Percentiles rank a stretch among this genome's conserved stretches.
Evolutionary conservation across 1,140 invertebrate genomes (phyloP).

Genomic region (Zaprionus camerounensis): DNA sequence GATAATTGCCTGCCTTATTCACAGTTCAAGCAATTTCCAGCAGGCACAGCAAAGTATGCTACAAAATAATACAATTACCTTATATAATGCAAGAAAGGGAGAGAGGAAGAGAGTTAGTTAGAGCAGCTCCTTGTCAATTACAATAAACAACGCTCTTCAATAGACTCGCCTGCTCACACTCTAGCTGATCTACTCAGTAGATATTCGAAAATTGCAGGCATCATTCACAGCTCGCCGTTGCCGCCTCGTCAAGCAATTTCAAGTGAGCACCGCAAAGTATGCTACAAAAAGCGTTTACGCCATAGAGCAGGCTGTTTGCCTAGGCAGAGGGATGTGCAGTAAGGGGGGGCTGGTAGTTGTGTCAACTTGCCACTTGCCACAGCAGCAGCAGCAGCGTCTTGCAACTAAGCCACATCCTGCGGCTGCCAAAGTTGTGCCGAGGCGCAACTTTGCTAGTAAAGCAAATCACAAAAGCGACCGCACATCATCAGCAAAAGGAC

Average conservation of each 20-base stretch:
- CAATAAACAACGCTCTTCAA: background rate
- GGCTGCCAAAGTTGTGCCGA: constrained; percentile 28
- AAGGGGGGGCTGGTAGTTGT: background rate
- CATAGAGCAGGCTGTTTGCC: constrained; percentile 1
- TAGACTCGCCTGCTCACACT: background rate
- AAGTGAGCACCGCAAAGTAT: constrained; percentile 24
- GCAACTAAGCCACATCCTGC: constrained; percentile 30
- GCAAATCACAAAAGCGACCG: constrained; percentile 35
- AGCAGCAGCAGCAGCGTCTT: constrained; percentile 13
- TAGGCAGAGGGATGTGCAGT: background rate
- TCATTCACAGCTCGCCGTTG: background rate
- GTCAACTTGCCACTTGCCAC: constrained; percentile 32
- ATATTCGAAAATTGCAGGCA: constrained; percentile 1
- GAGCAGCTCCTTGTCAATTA: background rate
- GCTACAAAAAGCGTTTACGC: constrained; percentile 33
- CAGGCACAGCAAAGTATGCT: constrained; percentile 22
- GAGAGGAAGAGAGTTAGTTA: background rate
- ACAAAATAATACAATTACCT: constrained; percentile 19
- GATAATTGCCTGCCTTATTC: background rate
- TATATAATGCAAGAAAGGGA: background rate
- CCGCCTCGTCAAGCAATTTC: constrained; percentile 18
- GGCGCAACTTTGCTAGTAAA: constrained; percentile 27
- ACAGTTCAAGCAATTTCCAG: background rate
- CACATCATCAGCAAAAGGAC: constrained; percentile 15
- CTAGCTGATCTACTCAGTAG: background rate